Conservation (phyloP, 2,888 invertebrate species). For the Synergus laeviventris region DNA sequence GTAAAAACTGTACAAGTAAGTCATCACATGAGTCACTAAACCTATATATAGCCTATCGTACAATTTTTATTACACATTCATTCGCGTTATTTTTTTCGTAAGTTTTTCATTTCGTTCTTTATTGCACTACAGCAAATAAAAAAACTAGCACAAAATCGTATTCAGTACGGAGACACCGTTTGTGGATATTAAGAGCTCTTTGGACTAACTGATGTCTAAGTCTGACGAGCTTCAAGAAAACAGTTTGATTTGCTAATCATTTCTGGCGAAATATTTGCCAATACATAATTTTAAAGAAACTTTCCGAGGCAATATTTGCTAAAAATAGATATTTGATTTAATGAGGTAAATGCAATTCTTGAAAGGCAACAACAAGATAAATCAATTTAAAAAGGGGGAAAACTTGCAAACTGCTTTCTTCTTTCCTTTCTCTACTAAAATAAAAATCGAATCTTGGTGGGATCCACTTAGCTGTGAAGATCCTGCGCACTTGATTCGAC, state of each 20-base stretch:
- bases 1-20: conserved; percentile 50
- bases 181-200: conserved; percentile 53
- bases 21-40: conserved; percentile 49
- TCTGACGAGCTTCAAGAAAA: conserved; percentile 42
- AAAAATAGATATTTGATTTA: background rate
- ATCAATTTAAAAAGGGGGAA: conserved; percentile 16
- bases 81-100: conserved; percentile 26
- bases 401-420: conserved; percentile 32
- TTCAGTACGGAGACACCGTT: conserved; percentile 50
- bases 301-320: background rate
- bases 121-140: conserved; percentile 4
- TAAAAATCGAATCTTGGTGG: conserved; percentile 23
- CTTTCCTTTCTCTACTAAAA: conserved; percentile 36
- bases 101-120: conserved; percentile 1
- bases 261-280: conserved; percentile 33
- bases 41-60: conserved; percentile 23
- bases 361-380: conserved; percentile 14
- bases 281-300: conserved; percentile 32
- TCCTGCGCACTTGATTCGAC: conserved; percentile 30
- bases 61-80: conserved; percentile 29
- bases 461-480: conserved; percentile 34
- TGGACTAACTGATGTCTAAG: conserved; percentile 51
- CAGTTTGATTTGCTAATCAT: conserved; percentile 5
- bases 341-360: conserved; percentile 13
- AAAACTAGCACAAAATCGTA: conserved; percentile 24